A percentile compares a stretch with the other conserved stretches of the same genome.
phyloP scores from a whole-genome alignment of 2,113 vertebrate species.

The Stomatorhinus ivindoensis region DNA sequence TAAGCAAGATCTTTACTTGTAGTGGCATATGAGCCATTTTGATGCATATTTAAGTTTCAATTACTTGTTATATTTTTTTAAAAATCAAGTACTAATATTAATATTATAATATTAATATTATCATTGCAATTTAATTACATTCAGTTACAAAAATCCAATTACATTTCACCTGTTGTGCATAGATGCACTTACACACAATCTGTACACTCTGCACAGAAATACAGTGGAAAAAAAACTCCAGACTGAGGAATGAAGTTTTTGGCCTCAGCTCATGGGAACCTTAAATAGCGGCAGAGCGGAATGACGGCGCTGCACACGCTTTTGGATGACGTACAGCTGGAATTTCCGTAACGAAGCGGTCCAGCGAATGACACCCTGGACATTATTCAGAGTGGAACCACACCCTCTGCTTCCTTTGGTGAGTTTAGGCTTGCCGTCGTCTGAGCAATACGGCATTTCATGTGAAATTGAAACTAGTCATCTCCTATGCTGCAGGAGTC shows the following conservation, averaged over 20 bases:
- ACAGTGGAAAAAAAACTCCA: neutral
- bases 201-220: neutral
- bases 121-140: neutral
- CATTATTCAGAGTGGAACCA: conserved; percentile 19
- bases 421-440: neutral
- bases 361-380: conserved; percentile 21
- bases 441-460: neutral
- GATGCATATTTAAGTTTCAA: neutral
- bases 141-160: neutral
- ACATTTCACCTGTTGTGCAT: neutral
- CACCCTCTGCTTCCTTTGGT: conserved; percentile 27
- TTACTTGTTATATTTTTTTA: neutral
- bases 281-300: conserved; percentile 41
- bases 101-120: neutral
- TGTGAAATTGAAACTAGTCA: neutral
- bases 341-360: neutral
- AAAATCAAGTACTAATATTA: neutral
- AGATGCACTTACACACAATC: neutral
- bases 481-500: neutral
- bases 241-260: conserved; percentile 20
- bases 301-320: conserved; percentile 45
- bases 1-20: neutral
- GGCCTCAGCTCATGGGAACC: conserved; percentile 52
- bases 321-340: conserved; percentile 32
- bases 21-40: neutral